These are phyloP conservation scores for Amaurobius ferox DNA, from an alignment of 2,888 invertebrate species.

Conservation along the genomic window DNA sequence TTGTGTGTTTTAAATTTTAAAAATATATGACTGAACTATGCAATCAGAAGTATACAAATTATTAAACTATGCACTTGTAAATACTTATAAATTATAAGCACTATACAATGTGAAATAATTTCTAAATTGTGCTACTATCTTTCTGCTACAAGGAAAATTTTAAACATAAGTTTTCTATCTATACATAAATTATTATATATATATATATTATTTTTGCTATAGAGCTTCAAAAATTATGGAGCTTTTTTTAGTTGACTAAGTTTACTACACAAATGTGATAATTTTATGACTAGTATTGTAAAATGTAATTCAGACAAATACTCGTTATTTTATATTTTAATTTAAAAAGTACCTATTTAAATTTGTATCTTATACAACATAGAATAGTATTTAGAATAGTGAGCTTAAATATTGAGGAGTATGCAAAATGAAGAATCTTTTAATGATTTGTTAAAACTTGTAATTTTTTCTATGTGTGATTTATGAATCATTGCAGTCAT, in stretches of 20 bases:
- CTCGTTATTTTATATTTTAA: conserved; percentile 5
- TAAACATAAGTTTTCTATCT: conserved; percentile 14
- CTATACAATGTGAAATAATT: neutral
- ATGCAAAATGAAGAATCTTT: conserved; percentile 8
- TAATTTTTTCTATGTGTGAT: conserved; percentile 8
- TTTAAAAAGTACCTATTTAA: neutral
- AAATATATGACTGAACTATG: conserved; percentile 40
- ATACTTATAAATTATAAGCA: conserved; percentile 6
- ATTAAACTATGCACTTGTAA: conserved; percentile 31
- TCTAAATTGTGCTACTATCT: neutral
- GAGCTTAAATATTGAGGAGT: conserved; percentile 11
- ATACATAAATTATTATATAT: neutral
- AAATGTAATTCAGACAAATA: neutral
- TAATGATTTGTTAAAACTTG: neutral
- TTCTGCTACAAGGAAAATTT: neutral
- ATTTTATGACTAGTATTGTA: conserved; percentile 13
- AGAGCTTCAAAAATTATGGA: conserved; percentile 45
- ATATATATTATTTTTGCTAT: conserved; percentile 14
- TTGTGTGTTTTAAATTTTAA: conserved; percentile 49
- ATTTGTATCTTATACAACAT: conserved; percentile 6
- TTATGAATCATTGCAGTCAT: neutral
- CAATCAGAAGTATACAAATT: conserved; percentile 44
- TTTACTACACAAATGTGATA: conserved; percentile 21
- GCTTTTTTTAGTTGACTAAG: conserved; percentile 30
- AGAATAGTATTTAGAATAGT: conserved; percentile 15